Base-by-base conservation (phyloP, 1,140 invertebrate species). In the Monomorium pharaonis region DNA sequence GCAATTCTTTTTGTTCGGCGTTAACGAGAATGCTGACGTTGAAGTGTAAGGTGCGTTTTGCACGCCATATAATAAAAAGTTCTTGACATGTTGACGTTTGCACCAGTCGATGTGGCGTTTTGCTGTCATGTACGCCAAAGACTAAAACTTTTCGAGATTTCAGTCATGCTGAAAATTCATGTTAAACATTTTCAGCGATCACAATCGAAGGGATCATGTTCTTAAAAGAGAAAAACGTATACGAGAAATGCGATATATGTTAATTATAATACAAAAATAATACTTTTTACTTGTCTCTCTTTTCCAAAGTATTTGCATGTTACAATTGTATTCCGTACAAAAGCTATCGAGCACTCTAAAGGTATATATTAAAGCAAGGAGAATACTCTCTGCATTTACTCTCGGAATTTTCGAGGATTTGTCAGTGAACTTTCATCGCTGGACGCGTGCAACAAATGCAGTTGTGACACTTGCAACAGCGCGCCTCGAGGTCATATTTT, bases 401-500 rank as follows among this genome's bases (percentile, higher is more conserved):
- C 54, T 33, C 16, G 18, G 37, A 16, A 56, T 62, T 76, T n/a
- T 44, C 44, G 37, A n/a, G 16, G 14, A 72, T 33, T 72, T 69
- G 47, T 56, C 67, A 44, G 51, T 30, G 30, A 72, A 72, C 67
- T 47, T 83, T 44, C 44, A 33, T n/a, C 24, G 75, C 18, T 18
- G 75, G 75, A n/a, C 42, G 75, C 58, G 75, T 78, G 51, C 37
- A 72, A 37, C 65, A 58, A 44, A 81, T 72, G 65, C 49, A 72
- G 51, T 81, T 56, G 51, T 51, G 65, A 81, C 62, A 67, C 58
- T 85, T 9, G 24, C 69, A 69, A 51, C 30, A 58, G 12, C 37
- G 60, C 10, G 51, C 60, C 18, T 30, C 33, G 49, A 10, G 24
- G 47, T 51, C 16, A 9, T 44, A 44, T 47, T 58, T 56, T 86